Evolutionary conservation across 2,888 invertebrate species (phyloP).

Genomic region (Lepidocyrtinus sp.): DNA sequence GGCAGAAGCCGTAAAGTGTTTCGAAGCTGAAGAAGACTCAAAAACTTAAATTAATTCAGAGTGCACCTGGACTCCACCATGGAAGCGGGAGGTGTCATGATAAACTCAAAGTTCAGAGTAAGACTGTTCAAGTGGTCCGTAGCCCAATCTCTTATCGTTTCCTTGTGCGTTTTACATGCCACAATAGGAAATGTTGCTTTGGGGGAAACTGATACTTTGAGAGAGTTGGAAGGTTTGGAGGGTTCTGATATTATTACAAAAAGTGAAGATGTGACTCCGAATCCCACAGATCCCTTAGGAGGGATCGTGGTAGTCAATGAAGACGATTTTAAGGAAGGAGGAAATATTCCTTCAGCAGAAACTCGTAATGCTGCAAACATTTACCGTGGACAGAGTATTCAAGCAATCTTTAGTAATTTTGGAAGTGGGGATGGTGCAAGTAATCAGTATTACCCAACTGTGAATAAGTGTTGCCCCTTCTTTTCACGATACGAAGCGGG

Average conservation of each 20-base stretch:
- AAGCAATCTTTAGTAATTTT: conserved; percentile 26
- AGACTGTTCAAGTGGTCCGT: not conserved
- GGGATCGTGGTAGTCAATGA: too few relatives aligned
- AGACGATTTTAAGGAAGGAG: too few relatives aligned
- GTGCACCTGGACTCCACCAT: not conserved
- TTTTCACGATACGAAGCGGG: conserved; percentile 66
- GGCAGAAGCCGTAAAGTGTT: too few relatives aligned
- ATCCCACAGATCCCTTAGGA: not conserved
- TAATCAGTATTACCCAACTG: conserved; percentile 54
- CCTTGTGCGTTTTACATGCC: not conserved
- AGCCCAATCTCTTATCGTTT: not conserved
- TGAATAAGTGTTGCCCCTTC: conserved; percentile 67
- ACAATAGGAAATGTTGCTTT: not conserved
- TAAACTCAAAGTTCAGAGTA: not conserved
- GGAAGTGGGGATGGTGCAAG: not conserved
- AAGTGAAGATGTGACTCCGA: not conserved
- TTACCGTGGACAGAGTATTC: conserved; percentile 45
- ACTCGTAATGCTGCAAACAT: conserved; percentile 7
- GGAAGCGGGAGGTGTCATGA: not conserved
- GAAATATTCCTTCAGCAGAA: too few relatives aligned
- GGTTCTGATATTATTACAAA: too few relatives aligned
- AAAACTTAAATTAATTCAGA: not conserved
- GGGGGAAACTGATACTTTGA: not conserved
- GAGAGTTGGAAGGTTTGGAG: not conserved
- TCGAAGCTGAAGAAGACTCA: too few relatives aligned